These are phyloP conservation scores for Chaetops frenatus DNA, from an alignment of 2,113 vertebrate species.

Conservation along the genomic window DNA sequence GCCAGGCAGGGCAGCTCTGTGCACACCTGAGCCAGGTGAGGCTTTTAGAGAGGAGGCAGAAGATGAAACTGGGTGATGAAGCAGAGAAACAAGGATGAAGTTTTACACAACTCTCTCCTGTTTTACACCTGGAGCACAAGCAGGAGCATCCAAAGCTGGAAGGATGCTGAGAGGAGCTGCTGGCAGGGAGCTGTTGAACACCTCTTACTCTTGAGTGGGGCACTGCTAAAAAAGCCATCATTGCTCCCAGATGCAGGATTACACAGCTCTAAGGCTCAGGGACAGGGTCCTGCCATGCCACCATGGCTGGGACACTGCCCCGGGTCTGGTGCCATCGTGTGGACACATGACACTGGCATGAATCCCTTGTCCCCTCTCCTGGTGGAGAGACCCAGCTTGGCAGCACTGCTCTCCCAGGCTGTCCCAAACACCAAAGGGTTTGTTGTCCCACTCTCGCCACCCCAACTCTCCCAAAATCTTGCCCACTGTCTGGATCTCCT, in stretches of 20 bases:
- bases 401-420: neutral
- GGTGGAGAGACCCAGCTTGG: neutral
- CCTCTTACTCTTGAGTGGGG: neutral
- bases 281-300: neutral
- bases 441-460: neutral
- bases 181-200: neutral
- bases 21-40: neutral
- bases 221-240: neutral
- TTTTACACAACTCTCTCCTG: neutral
- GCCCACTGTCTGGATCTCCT: neutral
- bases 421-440: neutral
- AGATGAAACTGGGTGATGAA: neutral
- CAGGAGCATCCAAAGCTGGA: neutral
- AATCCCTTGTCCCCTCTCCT: neutral
- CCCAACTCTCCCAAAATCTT: neutral
- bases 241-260: neutral
- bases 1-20: neutral
- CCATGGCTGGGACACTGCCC: neutral
- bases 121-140: neutral
- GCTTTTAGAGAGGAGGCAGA: neutral
- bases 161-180: neutral
- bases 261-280: neutral
- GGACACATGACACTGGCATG: neutral
- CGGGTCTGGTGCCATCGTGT: constrained; percentile 42
- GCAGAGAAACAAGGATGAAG: neutral